Evolutionary conservation across 2,113 vertebrate genomes (phyloP), one percentile per base, ranked within the genome.

Genomic region (Caranx ignobilis): DNA sequence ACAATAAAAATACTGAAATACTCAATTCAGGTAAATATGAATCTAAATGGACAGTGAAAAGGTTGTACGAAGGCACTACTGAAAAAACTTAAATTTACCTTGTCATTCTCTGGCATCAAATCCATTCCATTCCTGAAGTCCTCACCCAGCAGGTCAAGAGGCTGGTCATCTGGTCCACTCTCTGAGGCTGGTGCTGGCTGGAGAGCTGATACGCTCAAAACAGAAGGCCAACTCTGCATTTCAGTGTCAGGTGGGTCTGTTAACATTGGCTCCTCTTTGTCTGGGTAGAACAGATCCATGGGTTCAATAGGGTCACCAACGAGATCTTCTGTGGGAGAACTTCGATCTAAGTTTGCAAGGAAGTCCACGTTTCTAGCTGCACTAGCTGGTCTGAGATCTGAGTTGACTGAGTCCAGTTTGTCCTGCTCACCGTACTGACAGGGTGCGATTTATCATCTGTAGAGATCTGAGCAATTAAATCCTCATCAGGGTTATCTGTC

Each of bases 221-320:
- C 90, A 35, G 87, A 81, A 43, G 91, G 88, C 86, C 88, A 88
- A 39, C 83, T 82, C 63, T 92, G 86, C 56, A 64, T 62, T 10
- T 91, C 88, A 3, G 13, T 50, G n/a, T 92, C 87, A 8, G 71
- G 55, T 9, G 62, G 79, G 21, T 93, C 90, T 10, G 75, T 32
- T 18, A 79, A 77, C 34, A 85, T 16, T 35, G 67, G 34, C 4
- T 91, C 92, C 65, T 91, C 91, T 82, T 90, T 91, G 75, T 93
- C 85, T 1, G 93, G 93, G 77, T 92, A 94, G 84, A 94, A 94
- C 80, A 92, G 70, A 69, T 94, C 91, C 93, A 94, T 93, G 16
- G 91, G 92, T 47, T 93, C 93, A 0, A 90, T 26, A 0, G 35
- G 21, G 18, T 88, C 77, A 13, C 79, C 52, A 1, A 74, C 63